Base-by-base conservation (phyloP, 2,888 invertebrate species). In the Lypha dubia region DNA sequence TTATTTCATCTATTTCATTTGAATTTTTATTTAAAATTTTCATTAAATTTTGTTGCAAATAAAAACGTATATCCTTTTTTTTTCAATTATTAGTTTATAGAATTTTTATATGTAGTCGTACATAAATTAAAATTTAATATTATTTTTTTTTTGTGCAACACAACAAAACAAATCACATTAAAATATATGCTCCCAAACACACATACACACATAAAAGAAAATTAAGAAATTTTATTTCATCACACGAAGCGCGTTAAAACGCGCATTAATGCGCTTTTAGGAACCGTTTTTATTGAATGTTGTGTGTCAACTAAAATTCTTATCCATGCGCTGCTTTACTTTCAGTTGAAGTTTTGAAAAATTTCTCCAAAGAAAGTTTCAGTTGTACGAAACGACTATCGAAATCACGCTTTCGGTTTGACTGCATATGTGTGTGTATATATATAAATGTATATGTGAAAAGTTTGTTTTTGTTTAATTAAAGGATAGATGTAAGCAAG, bases 271-370 rank as follows among this genome's bases (percentile, higher is more conserved):
- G 84, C 84, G 84, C 84, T 84, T 74, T 84, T 81, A 84, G 84
- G 84, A 81, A 84, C 84, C 84, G 84, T 84, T 84, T 84, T 74
- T 77, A 84, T 79, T 81, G 81, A 84, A 84, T 81, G 81, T 84
- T 84, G 77, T 74, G 70, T 81, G 77, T 81, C 74, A 84, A 84
- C 84, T 84, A 35, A 84, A 81, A 38, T 38, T 35, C 35, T 77
- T 84, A 68, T 63, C 15, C 70, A 84, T 84, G 84, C 84, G 84
- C 84, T 68, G 68, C 73, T 79, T 71, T 71, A 46, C 49, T 73
- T 77, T 56, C 35, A 58, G 35, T 56, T 67, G 46, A 22, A 17
- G 5, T 76, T 58, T 46, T 51, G 3, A 28, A 22, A 20, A 28
- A n/a, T 22, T 67, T 49, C 49, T 63, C 51, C 20, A 49, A 46